These are phyloP conservation scores for Metalampra italica DNA, from an alignment of 2,888 invertebrate species.

Conservation along the genomic window DNA sequence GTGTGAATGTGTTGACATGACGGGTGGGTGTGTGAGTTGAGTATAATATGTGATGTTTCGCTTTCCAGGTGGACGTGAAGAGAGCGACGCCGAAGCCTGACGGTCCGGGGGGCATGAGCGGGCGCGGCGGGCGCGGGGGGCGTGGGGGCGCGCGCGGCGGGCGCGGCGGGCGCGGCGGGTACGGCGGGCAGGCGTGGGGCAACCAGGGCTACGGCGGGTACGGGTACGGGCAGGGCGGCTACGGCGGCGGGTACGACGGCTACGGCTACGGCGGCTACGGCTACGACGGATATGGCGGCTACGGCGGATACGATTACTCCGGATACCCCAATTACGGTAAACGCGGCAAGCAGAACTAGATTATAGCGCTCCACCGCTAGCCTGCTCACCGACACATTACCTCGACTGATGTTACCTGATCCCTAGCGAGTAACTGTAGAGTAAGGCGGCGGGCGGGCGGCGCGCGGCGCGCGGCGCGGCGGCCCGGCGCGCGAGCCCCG, in stretches of 20 bases:
- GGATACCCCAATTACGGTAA: constrained; percentile 91
- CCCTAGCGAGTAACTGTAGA: constrained; percentile 71
- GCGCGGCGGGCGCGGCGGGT: constrained; percentile 84
- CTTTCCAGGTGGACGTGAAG: constrained; percentile 90
- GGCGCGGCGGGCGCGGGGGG: constrained; percentile 82
- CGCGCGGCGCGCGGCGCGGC: constrained; percentile 4
- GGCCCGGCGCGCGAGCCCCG: constrained; percentile 8
- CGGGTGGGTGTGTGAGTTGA: no score
- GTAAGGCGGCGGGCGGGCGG: constrained; percentile 44
- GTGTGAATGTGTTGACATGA: no score
- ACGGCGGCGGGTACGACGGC: constrained; percentile 85
- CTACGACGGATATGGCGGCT: constrained; percentile 86
- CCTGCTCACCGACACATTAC: constrained; percentile 76
- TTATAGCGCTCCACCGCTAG: constrained; percentile 47
- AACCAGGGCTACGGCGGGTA: constrained; percentile 82
- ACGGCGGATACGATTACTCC: constrained; percentile 89
- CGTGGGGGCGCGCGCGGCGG: constrained; percentile 84
- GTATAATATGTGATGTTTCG: no score
- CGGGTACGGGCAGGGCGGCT: constrained; percentile 85
- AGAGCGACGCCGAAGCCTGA: constrained; percentile 95
- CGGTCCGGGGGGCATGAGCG: constrained; percentile 82
- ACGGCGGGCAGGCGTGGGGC: constrained; percentile 82
- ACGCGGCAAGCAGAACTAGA: constrained; percentile 76
- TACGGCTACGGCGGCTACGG: constrained; percentile 86
- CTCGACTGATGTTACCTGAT: constrained; percentile 78